A percentile compares a stretch with the other conserved stretches of the same genome.
These are phyloP conservation scores for Pomatostomus ruficeps DNA, from an alignment of 2,113 vertebrate species.

Conservation along the genomic window DNA sequence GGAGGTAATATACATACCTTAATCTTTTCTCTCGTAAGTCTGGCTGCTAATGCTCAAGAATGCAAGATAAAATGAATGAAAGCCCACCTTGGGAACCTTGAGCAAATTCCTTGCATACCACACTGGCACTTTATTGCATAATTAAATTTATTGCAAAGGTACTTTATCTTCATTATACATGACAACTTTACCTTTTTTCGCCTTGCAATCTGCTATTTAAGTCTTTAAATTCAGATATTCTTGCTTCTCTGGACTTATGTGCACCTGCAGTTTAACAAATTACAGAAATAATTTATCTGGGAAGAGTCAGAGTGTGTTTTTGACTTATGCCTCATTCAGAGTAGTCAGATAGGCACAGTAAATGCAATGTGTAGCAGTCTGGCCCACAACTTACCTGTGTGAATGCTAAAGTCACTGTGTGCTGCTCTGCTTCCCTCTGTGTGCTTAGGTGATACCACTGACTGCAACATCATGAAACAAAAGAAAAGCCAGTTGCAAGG, in stretches of 20 bases:
- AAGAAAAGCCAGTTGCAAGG: not conserved
- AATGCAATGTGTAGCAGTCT: not conserved
- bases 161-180: conserved; percentile 71
- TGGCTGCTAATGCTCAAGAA: conserved; percentile 57
- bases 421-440: not conserved
- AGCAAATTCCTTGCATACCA: conserved; percentile 54
- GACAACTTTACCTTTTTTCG: conserved; percentile 39
- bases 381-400: not conserved
- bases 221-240: conserved; percentile 3
- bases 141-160: conserved; percentile 67
- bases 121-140: conserved; percentile 56
- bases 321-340: not conserved
- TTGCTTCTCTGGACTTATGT: not conserved
- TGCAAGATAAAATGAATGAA: conserved; percentile 46
- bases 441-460: not conserved
- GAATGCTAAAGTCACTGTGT: not conserved
- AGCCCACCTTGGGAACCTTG: conserved; percentile 23
- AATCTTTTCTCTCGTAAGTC: conserved; percentile 36
- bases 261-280: not conserved
- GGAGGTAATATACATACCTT: conserved; percentile 26
- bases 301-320: conserved; percentile 1
- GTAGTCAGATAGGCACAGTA: conserved; percentile 7
- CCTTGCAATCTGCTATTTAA: conserved; percentile 1
- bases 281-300: conserved; percentile 8
- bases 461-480: not conserved